phyloP scores from a whole-genome alignment of 2,113 vertebrate species.

The Onychostoma macrolepis region DNA sequence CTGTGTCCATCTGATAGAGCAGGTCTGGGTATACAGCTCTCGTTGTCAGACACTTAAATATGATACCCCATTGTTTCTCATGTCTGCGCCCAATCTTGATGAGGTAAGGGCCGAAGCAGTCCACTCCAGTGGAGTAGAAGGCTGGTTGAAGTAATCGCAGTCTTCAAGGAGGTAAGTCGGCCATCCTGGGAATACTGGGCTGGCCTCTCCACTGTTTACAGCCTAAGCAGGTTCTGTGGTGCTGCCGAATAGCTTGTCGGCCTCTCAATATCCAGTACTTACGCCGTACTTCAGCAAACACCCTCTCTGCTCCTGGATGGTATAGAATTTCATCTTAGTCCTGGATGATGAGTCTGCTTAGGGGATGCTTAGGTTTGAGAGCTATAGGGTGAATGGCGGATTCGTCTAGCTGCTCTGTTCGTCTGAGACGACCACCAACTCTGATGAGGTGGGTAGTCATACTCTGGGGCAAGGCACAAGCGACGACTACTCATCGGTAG shows the following conservation, averaged over 20 bases:
- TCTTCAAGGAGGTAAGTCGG: background rate
- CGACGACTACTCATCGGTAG: background rate
- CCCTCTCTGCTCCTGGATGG: background rate
- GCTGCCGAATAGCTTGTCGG: background rate
- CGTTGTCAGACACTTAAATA: background rate
- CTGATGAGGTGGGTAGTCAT: background rate
- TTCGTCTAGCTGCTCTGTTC: background rate
- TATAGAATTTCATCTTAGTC: background rate
- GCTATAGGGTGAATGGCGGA: background rate
- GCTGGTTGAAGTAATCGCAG: too few relatives aligned
- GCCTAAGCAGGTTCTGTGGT: background rate
- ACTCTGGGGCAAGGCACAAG: background rate
- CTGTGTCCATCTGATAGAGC: background rate
- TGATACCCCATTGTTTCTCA: background rate
- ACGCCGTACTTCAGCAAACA: background rate
- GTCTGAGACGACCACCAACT: background rate
- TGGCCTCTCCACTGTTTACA: background rate
- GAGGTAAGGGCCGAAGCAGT: background rate
- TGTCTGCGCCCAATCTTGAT: too few relatives aligned
- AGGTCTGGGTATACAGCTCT: background rate
- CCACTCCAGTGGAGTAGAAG: background rate
- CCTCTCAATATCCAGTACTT: background rate
- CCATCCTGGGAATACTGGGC: background rate
- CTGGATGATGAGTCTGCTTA: background rate
- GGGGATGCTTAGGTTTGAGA: background rate